Base-by-base conservation (phyloP, 2,888 invertebrate genomes). In the Notodonta dromedarius region DNA sequence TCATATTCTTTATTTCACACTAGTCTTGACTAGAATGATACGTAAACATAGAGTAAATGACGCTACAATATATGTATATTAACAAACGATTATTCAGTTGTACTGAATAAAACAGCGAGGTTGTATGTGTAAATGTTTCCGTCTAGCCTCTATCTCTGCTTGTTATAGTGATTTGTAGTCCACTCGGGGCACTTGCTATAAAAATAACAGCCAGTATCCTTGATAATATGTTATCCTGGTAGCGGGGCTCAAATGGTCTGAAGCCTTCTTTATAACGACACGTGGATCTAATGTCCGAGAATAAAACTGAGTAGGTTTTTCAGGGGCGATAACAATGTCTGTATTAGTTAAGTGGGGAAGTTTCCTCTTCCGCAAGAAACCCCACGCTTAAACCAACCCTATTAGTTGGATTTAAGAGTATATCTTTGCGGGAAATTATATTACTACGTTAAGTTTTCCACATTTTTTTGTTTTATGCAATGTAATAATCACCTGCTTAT, bases 111-210 rank as follows among this genome's bases (percentile, higher is more conserved):
- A 76, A 74, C 66, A 74, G 64, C 67, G 72, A 70, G 73, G 66
- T 69, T 66, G 67, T 69, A 84, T 83, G 85, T 85, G 87, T 88
- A 87, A 87, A 88, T 83, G 86, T 86, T 80, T 83, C 84, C 80
- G 77, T 74, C 78, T 80, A 72, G 74, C 74, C 79, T 79, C 79
- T 86, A 88, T 87, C 86, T 84, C 67, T 69, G 87, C 89, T 88
- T 88, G 88, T 89, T 89, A 89, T 89, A 89, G 87, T 90, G 89
- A 90, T 89, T 89, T 90, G 89, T 89, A 83, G 88, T 84, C 83
- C 84, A 85, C 87, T 84, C 82, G 85, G 83, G 85, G 80, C 77
- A 76, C 71, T 79, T 79, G 76, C 75, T 83, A 86, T 88, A 89
- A 89, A 89, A 89, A 89, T 89, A 89, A 89, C 82, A 84, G 81